phyloP scores from a whole-genome alignment of 1,140 invertebrate species.

The Hyles vespertilio region DNA sequence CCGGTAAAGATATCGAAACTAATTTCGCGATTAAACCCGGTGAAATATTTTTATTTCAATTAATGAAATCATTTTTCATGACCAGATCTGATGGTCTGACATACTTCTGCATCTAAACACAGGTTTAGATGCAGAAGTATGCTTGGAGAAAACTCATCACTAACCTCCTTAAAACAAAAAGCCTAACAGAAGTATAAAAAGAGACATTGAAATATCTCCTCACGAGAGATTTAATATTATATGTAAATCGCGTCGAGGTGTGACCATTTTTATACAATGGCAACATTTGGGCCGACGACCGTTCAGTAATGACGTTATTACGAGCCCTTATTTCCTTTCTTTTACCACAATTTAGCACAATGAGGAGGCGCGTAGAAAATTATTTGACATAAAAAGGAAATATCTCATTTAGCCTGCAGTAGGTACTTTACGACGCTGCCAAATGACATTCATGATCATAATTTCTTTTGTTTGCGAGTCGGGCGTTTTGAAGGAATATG shows the following conservation, averaged over 20 bases:
- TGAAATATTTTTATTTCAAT: too few relatives aligned
- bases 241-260: constrained; percentile 4
- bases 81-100: too few relatives aligned
- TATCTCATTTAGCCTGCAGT: constrained; percentile 2
- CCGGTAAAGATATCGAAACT: too few relatives aligned
- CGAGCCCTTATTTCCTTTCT: constrained; percentile 8
- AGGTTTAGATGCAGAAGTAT: too few relatives aligned
- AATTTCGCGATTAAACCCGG: too few relatives aligned
- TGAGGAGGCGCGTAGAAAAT: constrained; percentile 6
- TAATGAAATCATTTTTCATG: too few relatives aligned
- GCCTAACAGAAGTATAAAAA: background rate
- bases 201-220: background rate
- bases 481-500: too few relatives aligned
- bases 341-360: constrained; percentile 4
- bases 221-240: background rate
- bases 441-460: constrained; percentile 4
- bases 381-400: constrained; percentile 9
- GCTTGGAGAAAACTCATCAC: too few relatives aligned
- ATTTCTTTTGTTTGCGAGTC: background rate
- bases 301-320: constrained; percentile 6
- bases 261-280: constrained; percentile 5
- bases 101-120: too few relatives aligned
- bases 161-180: too few relatives aligned
- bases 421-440: background rate
- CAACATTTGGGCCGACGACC: constrained; percentile 2